phyloP scores from a whole-genome alignment of 2,888 invertebrate genomes.

The Trachelus tabidus region DNA sequence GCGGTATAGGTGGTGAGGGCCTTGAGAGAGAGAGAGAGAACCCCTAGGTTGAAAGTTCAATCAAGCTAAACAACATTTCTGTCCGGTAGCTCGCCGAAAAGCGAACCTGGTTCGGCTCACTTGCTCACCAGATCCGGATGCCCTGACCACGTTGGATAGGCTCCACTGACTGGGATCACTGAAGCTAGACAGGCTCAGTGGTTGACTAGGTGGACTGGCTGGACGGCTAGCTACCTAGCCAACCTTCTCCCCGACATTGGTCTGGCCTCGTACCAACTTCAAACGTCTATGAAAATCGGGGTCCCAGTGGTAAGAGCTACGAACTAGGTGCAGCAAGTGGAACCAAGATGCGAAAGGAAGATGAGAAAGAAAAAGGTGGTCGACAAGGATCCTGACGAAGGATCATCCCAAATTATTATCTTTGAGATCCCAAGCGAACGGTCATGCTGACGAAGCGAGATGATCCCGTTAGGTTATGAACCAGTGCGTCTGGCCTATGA shows the following conservation, averaged over 20 bases:
- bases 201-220: neutral
- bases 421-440: neutral
- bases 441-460: neutral
- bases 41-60: slow-evolving; percentile 51
- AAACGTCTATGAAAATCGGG: slow-evolving; percentile 58
- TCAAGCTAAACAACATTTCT: slow-evolving; percentile 62
- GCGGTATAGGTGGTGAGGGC: slow-evolving; percentile 9
- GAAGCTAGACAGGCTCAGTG: neutral
- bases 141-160: slow-evolving; percentile 36
- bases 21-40: slow-evolving; percentile 27
- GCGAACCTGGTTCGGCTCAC: slow-evolving; percentile 28
- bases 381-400: neutral
- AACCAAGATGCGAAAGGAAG: neutral
- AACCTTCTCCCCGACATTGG: slow-evolving; percentile 50
- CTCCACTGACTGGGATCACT: slow-evolving; percentile 1
- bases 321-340: neutral
- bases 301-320: slow-evolving; percentile 4
- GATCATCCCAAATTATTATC: neutral
- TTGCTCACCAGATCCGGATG: slow-evolving; percentile 38
- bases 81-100: slow-evolving; percentile 56
- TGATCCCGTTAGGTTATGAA: neutral
- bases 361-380: neutral
- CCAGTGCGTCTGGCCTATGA: neutral
- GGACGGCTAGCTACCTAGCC: slow-evolving; percentile 38
- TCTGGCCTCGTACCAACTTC: slow-evolving; percentile 58